Evolutionary conservation across 2,888 invertebrate species (phyloP).

Genomic region (Himalopsyche anomala): DNA sequence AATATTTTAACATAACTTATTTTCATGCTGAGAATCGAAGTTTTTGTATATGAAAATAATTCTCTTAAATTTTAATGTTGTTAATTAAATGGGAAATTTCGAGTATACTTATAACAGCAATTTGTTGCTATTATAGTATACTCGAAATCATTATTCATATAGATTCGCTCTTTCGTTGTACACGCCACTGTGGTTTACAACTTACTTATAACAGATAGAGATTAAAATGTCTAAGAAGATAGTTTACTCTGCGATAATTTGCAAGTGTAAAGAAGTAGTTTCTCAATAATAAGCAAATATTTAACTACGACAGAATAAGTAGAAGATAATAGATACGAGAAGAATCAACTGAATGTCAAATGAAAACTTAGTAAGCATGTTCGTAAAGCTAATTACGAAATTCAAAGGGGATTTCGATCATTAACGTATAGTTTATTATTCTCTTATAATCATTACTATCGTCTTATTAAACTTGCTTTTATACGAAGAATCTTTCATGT

Average conservation of each 20-base stretch:
- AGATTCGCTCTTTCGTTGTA: background rate
- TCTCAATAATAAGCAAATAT: slow-evolving; percentile 16
- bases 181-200: background rate
- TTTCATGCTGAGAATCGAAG: too few species aligned
- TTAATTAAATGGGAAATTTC: too few species aligned
- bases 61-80: too few species aligned
- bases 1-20: too few species aligned
- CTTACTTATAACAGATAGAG: slow-evolving; percentile 39
- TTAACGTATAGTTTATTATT: background rate
- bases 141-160: too few species aligned
- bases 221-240: slow-evolving; percentile 52
- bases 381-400: background rate
- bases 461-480: too few species aligned
- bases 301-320: background rate
- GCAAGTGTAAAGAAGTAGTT: slow-evolving; percentile 10
- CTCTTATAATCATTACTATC: too few species aligned
- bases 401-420: background rate
- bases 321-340: background rate
- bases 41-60: too few species aligned
- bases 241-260: slow-evolving; percentile 37
- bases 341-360: background rate
- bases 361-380: background rate
- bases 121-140: too few species aligned
- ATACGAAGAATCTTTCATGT: too few species aligned
- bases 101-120: too few species aligned